Conservation (phyloP, 1,140 invertebrate species). For the Phymorhynchus buccinoides region DNA sequence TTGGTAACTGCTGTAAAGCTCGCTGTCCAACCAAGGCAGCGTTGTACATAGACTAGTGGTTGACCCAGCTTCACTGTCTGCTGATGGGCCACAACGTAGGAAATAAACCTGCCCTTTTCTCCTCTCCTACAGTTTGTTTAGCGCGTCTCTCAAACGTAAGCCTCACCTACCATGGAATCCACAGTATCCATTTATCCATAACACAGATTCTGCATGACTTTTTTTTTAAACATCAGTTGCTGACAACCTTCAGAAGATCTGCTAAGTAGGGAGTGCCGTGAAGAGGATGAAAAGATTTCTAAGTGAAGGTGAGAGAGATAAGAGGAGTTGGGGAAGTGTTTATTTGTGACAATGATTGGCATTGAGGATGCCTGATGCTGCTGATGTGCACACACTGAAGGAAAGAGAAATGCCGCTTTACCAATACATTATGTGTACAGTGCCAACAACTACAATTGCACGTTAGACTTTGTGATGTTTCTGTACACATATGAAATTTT, state of each 20-base stretch:
- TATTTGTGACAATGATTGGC: neutral
- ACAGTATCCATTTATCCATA: neutral
- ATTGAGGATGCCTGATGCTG: neutral
- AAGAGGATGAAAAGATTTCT: neutral
- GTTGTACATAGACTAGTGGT: neutral
- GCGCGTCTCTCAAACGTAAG: neutral
- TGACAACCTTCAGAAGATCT: neutral
- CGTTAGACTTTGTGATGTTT: neutral
- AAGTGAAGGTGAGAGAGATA: too few species aligned
- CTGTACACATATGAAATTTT: neutral
- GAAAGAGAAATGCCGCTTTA: neutral
- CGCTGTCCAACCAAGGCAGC: neutral
- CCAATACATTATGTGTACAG: neutral
- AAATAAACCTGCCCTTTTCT: neutral
- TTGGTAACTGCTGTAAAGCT: constrained; percentile 10
- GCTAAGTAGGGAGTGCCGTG: neutral
- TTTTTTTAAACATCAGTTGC: neutral
- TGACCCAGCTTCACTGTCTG: neutral
- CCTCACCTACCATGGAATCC: neutral
- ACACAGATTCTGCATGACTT: neutral
- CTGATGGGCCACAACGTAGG: neutral
- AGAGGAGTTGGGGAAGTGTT: too few species aligned
- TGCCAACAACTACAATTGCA: neutral
- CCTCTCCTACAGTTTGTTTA: neutral
- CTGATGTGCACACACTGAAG: neutral